These are phyloP conservation scores for Stomorhina lunata DNA, from an alignment of 2,888 invertebrate species.

Conservation along the genomic window DNA sequence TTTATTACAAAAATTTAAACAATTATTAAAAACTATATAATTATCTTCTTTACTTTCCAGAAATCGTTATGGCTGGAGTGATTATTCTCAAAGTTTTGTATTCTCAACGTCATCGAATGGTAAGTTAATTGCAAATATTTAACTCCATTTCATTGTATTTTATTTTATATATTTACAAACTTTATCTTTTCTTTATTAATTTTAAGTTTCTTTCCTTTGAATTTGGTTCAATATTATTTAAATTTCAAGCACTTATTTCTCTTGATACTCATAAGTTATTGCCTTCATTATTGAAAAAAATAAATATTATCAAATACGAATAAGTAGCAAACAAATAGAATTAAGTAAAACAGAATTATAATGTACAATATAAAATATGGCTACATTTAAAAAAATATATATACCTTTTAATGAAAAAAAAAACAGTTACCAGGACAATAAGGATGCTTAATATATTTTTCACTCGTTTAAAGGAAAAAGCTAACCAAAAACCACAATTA, in stretches of 20 bases:
- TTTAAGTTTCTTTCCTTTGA: neutral
- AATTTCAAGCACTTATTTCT: constrained; percentile 23
- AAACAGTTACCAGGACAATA: neutral
- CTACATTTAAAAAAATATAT: neutral
- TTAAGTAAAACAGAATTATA: neutral
- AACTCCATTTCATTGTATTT: neutral
- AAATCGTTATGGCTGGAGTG: constrained; percentile 86
- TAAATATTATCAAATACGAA: no score
- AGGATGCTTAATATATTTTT: neutral
- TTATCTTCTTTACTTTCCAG: constrained; percentile 68
- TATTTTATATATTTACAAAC: neutral
- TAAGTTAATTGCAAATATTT: constrained; percentile 75
- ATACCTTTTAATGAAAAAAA: no score
- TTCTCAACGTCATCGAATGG: constrained; percentile 84
- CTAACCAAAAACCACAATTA: constrained; percentile 51
- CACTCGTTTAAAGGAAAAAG: neutral
- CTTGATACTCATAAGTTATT: constrained; percentile 34
- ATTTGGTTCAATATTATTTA: neutral
- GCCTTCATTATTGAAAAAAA: constrained; percentile 45
- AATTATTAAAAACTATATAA: no score
- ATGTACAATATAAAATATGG: neutral
- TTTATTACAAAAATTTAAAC: neutral
- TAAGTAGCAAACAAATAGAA: constrained; percentile 30
- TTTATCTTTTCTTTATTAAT: neutral
- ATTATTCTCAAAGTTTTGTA: constrained; percentile 83